Conservation (phyloP, 1,140 invertebrate species). For the Rhynchophorus ferrugineus region DNA sequence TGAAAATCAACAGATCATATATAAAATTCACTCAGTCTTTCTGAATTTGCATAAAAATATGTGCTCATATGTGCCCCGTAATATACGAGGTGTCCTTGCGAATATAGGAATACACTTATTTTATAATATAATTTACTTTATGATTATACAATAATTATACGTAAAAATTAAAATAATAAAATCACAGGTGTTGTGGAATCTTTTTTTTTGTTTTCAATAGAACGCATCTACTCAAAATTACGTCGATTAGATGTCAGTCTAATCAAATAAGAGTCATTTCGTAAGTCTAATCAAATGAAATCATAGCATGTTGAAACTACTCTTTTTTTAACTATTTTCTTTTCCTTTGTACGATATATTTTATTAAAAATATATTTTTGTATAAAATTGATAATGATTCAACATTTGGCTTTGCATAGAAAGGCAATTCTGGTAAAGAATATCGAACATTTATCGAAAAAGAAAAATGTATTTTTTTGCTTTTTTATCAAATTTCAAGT, state of each 20-base stretch:
- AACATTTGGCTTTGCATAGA: background rate
- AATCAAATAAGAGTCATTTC: slow-evolving; percentile 12
- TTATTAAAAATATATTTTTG: slow-evolving; percentile 6
- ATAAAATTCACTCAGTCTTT: slow-evolving; percentile 43
- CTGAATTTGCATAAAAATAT: slow-evolving; percentile 44
- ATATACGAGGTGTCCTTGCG: slow-evolving; percentile 40
- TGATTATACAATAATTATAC: slow-evolving; percentile 39
- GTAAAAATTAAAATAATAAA: slow-evolving; percentile 41
- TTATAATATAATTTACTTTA: slow-evolving; percentile 33
- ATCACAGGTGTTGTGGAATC: slow-evolving; percentile 44
- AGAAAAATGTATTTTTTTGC: too few relatives aligned
- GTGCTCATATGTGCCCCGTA: slow-evolving; percentile 39
- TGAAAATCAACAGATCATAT: slow-evolving; percentile 43
- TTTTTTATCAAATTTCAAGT: too few relatives aligned
- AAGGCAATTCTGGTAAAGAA: background rate
- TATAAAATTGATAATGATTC: slow-evolving; percentile 4
- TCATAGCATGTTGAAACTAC: background rate
- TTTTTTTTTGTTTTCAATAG: slow-evolving; percentile 40
- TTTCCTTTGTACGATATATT: background rate
- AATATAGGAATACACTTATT: slow-evolving; percentile 42
- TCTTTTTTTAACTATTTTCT: background rate
- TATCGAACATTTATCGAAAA: background rate
- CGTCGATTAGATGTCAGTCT: slow-evolving; percentile 16
- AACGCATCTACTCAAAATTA: slow-evolving; percentile 32
- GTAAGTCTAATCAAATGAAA: background rate